phyloP scores from a whole-genome alignment of 2,113 vertebrate genomes.

The Chionomys nivalis region DNA sequence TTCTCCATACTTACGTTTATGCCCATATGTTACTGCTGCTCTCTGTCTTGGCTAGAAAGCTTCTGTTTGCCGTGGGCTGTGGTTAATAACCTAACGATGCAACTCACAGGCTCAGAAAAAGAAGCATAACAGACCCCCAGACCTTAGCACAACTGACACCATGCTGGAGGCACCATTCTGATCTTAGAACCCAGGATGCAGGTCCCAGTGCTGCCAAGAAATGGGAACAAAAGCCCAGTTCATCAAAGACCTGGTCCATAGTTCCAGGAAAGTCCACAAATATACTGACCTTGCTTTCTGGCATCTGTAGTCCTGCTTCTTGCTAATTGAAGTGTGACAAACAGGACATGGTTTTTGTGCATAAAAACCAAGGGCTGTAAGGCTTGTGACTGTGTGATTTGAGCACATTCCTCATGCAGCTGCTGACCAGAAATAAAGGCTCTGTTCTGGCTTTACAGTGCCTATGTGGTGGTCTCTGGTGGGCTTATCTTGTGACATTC shows the following conservation, averaged over 20 bases:
- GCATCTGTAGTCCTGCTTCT: not conserved
- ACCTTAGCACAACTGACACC: not conserved
- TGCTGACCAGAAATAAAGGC: not conserved
- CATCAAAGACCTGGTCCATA: not conserved
- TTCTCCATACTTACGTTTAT: not conserved
- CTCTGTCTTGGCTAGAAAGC: not conserved
- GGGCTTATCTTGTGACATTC: not conserved
- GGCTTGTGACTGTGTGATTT: not conserved
- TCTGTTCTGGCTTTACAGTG: not conserved
- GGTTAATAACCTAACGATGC: not conserved
- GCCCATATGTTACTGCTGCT: not conserved
- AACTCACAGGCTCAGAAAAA: not conserved
- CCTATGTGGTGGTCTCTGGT: not conserved
- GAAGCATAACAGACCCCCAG: not conserved
- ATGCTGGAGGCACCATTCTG: not conserved
- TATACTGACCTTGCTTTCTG: not conserved
- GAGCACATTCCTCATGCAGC: not conserved
- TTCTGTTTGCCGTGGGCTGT: not conserved
- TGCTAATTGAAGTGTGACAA: not conserved
- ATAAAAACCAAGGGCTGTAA: not conserved
- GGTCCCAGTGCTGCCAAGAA: not conserved
- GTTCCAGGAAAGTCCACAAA: not conserved
- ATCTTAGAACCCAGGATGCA: not conserved
- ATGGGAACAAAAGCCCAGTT: not conserved
- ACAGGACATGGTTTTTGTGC: not conserved